Percentiles rank a stretch among this genome's conserved stretches.
Evolutionary conservation across 1,140 invertebrate species (phyloP).

Genomic region (Atopsyche davidsoni): DNA sequence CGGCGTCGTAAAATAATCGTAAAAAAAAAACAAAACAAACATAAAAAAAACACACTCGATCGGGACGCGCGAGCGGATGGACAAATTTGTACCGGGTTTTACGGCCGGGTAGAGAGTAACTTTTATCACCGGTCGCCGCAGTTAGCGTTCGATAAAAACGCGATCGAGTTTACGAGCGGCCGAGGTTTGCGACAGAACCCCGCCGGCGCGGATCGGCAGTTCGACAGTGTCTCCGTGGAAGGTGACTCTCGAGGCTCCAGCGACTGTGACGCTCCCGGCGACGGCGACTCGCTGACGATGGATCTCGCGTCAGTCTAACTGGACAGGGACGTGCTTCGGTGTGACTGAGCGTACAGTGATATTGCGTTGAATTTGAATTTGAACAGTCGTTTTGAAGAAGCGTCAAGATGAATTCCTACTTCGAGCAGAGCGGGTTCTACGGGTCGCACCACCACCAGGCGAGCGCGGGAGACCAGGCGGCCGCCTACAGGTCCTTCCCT

Average conservation of each 20-base stretch:
- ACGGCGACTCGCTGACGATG: no score
- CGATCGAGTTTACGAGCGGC: constrained; percentile 19
- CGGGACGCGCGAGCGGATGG: constrained; percentile 6
- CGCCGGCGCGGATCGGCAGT: no score
- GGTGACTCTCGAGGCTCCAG: no score
- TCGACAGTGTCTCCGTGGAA: no score
- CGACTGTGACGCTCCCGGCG: no score
- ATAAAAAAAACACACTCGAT: constrained; percentile 14
- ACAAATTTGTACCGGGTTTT: constrained; percentile 24
- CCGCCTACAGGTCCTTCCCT: constrained; percentile 73
- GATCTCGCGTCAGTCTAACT: constrained; percentile 10
- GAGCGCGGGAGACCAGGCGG: constrained; percentile 58
- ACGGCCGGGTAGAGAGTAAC: constrained; percentile 12
- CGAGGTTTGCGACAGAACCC: no score
- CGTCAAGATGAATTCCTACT: constrained; percentile 86
- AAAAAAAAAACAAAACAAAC: constrained; percentile 35
- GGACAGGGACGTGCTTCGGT: constrained; percentile 1
- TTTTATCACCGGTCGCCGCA: constrained; percentile 22
- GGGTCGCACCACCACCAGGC: constrained; percentile 78
- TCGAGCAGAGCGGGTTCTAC: constrained; percentile 90
- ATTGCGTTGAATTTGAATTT: neutral
- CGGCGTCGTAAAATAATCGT: constrained; percentile 48
- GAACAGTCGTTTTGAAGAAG: neutral
- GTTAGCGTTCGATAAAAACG: constrained; percentile 20
- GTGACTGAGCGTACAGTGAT: no score